Percentiles rank a stretch among this genome's conserved stretches.
Evolutionary conservation across 2,797 vertebrate genomes (phyloP).

Genomic region (Anableps anableps): DNA sequence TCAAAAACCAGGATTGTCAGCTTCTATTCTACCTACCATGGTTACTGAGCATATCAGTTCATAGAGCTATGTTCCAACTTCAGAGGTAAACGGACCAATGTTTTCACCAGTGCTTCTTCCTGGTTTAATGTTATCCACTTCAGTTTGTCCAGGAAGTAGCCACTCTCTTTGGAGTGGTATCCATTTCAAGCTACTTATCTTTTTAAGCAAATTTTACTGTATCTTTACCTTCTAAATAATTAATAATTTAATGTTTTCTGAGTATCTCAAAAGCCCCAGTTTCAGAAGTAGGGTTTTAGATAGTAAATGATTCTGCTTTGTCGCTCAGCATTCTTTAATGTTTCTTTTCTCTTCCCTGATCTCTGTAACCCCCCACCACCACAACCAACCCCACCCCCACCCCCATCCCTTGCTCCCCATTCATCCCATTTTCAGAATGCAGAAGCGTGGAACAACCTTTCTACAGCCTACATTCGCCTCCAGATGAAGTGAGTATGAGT

Average conservation of each 20-base stretch:
- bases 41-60: too few species aligned
- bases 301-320: neutral
- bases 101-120: neutral
- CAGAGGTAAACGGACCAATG: neutral
- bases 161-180: too few species aligned
- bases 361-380: too few species aligned
- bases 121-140: neutral
- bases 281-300: neutral
- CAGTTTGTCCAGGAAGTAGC: neutral
- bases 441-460: slow-evolving; percentile 98
- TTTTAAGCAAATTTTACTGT: too few species aligned
- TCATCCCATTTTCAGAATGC: slow-evolving; percentile 85
- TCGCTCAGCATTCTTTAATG: neutral
- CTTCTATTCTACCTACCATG: too few species aligned
- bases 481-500: slow-evolving; percentile 88
- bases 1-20: too few species aligned
- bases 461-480: slow-evolving; percentile 93
- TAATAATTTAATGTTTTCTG: neutral
- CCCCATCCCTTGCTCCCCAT: neutral
- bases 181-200: too few species aligned
- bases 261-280: neutral
- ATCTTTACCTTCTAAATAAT: too few species aligned
- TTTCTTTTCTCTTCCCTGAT: neutral
- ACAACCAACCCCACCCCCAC: neutral
- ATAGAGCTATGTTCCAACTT: neutral